Evolutionary conservation across 2,113 vertebrate genomes (phyloP).

Genomic region (sheep (Ovis aries)): DNA sequence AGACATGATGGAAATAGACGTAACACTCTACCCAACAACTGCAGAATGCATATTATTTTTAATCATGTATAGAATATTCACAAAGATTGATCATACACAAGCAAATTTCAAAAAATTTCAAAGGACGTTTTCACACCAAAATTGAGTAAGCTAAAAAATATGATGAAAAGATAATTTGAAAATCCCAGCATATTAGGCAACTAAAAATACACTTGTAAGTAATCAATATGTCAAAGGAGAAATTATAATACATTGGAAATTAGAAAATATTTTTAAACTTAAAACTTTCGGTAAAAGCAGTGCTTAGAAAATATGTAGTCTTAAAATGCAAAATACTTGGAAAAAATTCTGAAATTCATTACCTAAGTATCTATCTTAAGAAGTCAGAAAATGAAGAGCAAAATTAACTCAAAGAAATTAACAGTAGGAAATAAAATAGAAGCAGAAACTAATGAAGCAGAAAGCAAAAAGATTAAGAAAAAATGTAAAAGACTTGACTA

Average conservation of each 20-base stretch:
- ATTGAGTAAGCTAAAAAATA: neutral
- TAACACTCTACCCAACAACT: neutral
- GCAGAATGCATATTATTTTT: neutral
- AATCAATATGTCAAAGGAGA: neutral
- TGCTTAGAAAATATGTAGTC: neutral
- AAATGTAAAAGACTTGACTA: neutral
- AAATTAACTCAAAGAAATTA: neutral
- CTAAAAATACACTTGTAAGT: neutral
- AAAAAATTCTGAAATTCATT: neutral
- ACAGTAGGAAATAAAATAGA: neutral
- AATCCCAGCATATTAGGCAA: neutral
- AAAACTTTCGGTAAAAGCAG: neutral
- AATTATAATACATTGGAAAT: neutral
- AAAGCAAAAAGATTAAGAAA: neutral
- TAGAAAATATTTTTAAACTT: neutral
- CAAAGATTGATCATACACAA: neutral
- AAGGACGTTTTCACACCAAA: neutral
- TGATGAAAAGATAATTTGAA: neutral
- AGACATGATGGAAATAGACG: neutral
- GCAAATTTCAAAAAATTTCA: neutral
- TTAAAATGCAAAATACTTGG: neutral
- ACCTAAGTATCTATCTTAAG: neutral
- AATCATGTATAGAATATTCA: neutral
- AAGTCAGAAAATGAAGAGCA: neutral
- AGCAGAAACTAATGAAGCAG: neutral